Evolutionary conservation across 2,888 invertebrate genomes (phyloP).

Genomic region (Phorcus lineatus): DNA sequence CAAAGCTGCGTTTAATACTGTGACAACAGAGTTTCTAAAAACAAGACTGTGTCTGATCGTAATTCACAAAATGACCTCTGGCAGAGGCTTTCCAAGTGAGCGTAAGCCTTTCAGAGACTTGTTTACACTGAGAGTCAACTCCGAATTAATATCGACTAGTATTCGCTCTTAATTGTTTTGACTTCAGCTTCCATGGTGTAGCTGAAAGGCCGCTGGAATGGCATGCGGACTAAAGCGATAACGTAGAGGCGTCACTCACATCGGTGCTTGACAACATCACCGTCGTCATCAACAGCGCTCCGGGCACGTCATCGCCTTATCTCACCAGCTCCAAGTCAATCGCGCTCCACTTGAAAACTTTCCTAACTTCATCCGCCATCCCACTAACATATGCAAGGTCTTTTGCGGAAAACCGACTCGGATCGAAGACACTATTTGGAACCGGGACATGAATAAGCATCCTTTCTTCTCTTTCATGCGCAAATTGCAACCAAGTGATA

Average conservation of each 20-base stretch:
- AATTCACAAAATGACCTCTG: constrained; percentile 4
- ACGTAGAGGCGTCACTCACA: neutral
- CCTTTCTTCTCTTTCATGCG: neutral
- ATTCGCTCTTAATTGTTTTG: constrained; percentile 21
- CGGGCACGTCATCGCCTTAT: neutral
- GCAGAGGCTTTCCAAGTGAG: neutral
- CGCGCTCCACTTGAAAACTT: neutral
- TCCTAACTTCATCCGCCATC: too few relatives aligned
- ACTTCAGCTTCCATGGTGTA: constrained; percentile 4
- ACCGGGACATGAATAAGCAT: neutral
- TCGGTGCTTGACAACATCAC: neutral
- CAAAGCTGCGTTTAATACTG: constrained; percentile 20
- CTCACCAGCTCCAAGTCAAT: neutral
- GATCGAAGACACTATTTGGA: neutral
- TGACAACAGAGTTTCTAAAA: neutral
- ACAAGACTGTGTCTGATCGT: neutral
- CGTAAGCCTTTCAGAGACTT: constrained; percentile 11
- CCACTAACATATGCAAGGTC: too few relatives aligned
- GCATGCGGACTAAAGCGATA: constrained; percentile 13
- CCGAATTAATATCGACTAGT: constrained; percentile 21
- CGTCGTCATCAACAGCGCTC: neutral
- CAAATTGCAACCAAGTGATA: constrained; percentile 17
- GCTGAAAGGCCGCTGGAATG: neutral
- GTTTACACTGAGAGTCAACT: constrained; percentile 16
- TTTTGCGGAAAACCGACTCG: too few relatives aligned